These are phyloP conservation scores for Odontophorus gujanensis DNA, from an alignment of 2,113 vertebrate genomes.

Conservation along the genomic window DNA sequence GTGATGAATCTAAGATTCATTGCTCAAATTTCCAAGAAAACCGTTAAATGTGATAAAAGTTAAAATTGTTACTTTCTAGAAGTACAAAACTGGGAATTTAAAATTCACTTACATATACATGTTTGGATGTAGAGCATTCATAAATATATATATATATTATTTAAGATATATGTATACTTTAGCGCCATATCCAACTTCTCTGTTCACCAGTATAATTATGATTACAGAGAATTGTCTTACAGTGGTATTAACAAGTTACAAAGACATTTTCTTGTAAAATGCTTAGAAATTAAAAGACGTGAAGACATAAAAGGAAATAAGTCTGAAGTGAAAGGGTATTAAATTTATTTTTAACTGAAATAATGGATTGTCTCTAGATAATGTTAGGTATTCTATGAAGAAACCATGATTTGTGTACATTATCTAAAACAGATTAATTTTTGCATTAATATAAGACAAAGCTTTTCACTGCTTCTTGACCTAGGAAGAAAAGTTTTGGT, in stretches of 20 bases:
- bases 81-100: not conserved
- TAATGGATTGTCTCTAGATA: not conserved
- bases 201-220: not conserved
- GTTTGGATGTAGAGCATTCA: not conserved
- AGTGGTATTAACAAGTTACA: not conserved
- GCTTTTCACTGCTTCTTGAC: not conserved
- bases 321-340: not conserved
- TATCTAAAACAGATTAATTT: not conserved
- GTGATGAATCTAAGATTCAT: not conserved
- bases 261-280: not conserved
- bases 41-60: not conserved
- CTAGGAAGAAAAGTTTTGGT: slow-evolving; percentile 38
- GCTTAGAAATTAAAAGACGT: not conserved
- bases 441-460: not conserved
- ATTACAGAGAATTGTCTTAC: not conserved
- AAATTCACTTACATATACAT: not conserved
- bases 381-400: not conserved
- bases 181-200: not conserved
- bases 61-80: not conserved
- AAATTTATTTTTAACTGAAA: not conserved
- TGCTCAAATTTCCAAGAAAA: not conserved
- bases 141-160: not conserved
- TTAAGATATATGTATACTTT: not conserved
- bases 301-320: not conserved
- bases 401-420: not conserved